Evolutionary conservation across 2,888 invertebrate species (phyloP).

Genomic region (Melanostoma scalare): DNA sequence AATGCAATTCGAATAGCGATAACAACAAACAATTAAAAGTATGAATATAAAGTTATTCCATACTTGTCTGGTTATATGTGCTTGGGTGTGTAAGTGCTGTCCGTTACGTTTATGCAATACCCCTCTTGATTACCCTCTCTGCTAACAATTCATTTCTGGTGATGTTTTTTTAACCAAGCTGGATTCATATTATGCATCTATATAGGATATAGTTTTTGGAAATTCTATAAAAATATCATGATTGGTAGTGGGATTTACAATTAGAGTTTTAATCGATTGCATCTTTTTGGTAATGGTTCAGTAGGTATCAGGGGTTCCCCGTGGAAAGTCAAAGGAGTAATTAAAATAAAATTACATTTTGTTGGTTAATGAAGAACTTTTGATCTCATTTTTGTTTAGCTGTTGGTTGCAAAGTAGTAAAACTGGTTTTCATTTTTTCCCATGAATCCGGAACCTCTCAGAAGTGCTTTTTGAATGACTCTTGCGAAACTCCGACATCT

Average conservation of each 20-base stretch:
- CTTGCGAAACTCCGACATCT: too few relatives aligned
- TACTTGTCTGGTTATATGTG: constrained; percentile 18
- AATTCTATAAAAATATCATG: constrained; percentile 10
- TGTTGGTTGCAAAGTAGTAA: too few relatives aligned
- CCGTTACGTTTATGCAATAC: constrained; percentile 32
- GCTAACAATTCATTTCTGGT: constrained; percentile 25
- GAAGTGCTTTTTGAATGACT: too few relatives aligned
- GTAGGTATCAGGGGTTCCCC: constrained; percentile 19
- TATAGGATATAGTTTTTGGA: constrained; percentile 44
- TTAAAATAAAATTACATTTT: too few relatives aligned
- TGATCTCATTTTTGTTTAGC: too few relatives aligned
- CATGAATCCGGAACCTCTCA: too few relatives aligned
- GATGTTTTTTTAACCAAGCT: constrained; percentile 49
- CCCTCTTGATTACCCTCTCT: constrained; percentile 18
- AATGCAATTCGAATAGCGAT: constrained; percentile 60
- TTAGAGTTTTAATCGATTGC: constrained; percentile 1
- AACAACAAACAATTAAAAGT: constrained; percentile 62
- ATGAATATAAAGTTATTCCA: constrained; percentile 44
- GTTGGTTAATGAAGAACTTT: too few relatives aligned
- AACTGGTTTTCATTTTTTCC: too few relatives aligned
- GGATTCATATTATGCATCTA: constrained; percentile 32
- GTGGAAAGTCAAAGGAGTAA: too few relatives aligned
- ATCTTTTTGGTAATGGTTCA: constrained; percentile 30
- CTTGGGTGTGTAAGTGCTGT: constrained; percentile 8
- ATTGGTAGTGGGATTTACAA: constrained; percentile 45